phyloP scores from a whole-genome alignment of 2,888 invertebrate species.

The Zele albiditarsus region DNA sequence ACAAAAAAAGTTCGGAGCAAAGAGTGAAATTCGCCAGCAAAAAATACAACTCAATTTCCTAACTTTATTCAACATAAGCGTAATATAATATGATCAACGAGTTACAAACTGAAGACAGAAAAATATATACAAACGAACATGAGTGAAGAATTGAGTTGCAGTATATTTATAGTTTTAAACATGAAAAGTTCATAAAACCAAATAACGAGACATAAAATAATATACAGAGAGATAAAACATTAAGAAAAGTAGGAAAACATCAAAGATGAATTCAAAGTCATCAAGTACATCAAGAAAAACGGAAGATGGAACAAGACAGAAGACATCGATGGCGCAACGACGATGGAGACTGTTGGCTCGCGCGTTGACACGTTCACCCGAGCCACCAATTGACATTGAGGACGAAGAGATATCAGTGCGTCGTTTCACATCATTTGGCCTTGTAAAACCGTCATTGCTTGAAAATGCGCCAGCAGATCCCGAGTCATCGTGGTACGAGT shows the following conservation, averaged over 20 bases:
- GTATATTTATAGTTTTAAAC: background rate
- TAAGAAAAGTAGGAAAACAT: background rate
- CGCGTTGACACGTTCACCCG: slow-evolving; percentile 73
- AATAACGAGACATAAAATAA: slow-evolving; percentile 14
- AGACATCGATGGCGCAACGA: slow-evolving; percentile 75
- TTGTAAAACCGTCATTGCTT: slow-evolving; percentile 62
- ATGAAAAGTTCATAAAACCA: background rate
- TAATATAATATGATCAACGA: background rate
- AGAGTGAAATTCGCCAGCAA: background rate
- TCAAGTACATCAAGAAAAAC: slow-evolving; percentile 11
- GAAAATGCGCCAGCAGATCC: slow-evolving; percentile 59
- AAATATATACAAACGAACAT: background rate
- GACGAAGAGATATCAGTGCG: slow-evolving; percentile 69
- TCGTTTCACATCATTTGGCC: slow-evolving; percentile 70
- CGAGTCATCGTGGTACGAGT: slow-evolving; percentile 76
- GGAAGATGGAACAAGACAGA: slow-evolving; percentile 43
- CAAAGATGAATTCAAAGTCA: slow-evolving; percentile 41
- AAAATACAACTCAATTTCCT: background rate
- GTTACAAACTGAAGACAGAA: background rate
- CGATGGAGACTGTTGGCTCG: slow-evolving; percentile 83
- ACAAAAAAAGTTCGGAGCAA: background rate
- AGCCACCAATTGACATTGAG: slow-evolving; percentile 46
- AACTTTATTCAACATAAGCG: background rate
- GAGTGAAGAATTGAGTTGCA: background rate
- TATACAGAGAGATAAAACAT: slow-evolving; percentile 8